Evolutionary conservation across 2,797 vertebrate genomes (phyloP).

Genomic region (Paratrypauchen microcephalus): DNA sequence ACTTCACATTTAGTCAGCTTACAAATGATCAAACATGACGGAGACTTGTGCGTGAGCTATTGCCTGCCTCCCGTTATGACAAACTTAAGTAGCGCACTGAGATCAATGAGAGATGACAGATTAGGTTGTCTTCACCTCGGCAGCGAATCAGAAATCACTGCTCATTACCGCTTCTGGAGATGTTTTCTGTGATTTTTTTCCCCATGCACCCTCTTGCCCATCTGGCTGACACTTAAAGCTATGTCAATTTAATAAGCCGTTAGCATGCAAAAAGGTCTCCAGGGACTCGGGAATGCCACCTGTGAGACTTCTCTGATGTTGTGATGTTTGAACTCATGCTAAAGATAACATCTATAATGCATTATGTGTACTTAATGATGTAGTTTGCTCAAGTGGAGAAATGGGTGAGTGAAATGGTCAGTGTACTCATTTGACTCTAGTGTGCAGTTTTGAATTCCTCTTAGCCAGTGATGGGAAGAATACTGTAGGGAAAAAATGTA

Average conservation of each 20-base stretch:
- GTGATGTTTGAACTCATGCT: conserved; percentile 29
- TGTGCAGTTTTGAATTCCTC: neutral
- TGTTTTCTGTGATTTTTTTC: conserved; percentile 42
- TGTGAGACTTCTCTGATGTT: conserved; percentile 46
- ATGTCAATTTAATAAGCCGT: conserved; percentile 55
- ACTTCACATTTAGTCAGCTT: conserved; percentile 32
- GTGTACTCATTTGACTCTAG: conserved; percentile 1
- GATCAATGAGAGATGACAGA: conserved; percentile 64
- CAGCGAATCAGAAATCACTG: conserved; percentile 43
- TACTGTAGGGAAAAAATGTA: too few relatives aligned
- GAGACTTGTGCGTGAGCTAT: conserved; percentile 44
- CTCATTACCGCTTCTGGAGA: conserved; percentile 54
- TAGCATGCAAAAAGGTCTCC: conserved; percentile 48
- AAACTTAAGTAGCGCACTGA: conserved; percentile 52
- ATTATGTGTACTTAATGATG: conserved; percentile 35
- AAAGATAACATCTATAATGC: conserved; percentile 29
- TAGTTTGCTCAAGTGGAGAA: conserved; percentile 10
- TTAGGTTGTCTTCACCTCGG: conserved; percentile 59
- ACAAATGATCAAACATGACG: conserved; percentile 64
- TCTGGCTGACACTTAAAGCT: conserved; percentile 40
- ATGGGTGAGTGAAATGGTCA: neutral
- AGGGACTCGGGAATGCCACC: conserved; percentile 48
- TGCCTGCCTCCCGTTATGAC: conserved; percentile 50
- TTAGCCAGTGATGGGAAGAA: too few relatives aligned
- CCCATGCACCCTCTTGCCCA: conserved; percentile 24